Evolutionary conservation across 2,888 invertebrate genomes (phyloP).

Genomic region (Ceriagrion tenellum): DNA sequence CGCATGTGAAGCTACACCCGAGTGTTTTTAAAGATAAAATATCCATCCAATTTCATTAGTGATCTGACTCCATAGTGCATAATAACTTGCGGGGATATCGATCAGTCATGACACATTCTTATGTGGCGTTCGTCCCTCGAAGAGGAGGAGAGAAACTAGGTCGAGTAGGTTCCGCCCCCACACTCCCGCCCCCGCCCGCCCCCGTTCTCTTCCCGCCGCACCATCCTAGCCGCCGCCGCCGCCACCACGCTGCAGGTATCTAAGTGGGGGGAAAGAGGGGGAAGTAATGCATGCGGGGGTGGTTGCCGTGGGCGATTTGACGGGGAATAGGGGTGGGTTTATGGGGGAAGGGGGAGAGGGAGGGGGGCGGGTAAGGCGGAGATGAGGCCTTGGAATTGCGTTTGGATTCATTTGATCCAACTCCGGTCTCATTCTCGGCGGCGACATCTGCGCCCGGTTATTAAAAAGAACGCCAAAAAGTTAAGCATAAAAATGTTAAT

Average conservation of each 20-base stretch:
- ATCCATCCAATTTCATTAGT: neutral
- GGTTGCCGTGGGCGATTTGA: neutral
- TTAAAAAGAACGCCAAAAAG: neutral
- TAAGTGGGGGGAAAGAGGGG: neutral
- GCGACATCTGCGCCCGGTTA: neutral
- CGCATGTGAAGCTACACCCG: too few relatives aligned
- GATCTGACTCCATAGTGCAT: neutral
- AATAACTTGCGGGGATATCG: constrained; percentile 25
- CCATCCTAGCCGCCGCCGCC: too few relatives aligned
- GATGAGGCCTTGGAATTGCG: constrained; percentile 1
- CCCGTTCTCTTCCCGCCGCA: neutral
- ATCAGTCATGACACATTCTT: constrained; percentile 8
- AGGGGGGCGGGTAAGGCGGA: neutral
- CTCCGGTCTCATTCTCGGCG: neutral
- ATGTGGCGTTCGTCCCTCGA: neutral
- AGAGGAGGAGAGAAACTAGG: neutral
- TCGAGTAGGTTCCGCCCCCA: neutral
- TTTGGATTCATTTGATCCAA: neutral
- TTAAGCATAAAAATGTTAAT: neutral
- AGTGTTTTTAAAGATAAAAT: too few relatives aligned
- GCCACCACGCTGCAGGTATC: neutral
- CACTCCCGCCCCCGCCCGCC: neutral
- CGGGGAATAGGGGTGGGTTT: neutral
- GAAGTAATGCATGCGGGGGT: neutral
- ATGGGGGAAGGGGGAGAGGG: neutral